Conservation (phyloP, 2,797 vertebrate species). For the Rhadinocentrus ornatus region DNA sequence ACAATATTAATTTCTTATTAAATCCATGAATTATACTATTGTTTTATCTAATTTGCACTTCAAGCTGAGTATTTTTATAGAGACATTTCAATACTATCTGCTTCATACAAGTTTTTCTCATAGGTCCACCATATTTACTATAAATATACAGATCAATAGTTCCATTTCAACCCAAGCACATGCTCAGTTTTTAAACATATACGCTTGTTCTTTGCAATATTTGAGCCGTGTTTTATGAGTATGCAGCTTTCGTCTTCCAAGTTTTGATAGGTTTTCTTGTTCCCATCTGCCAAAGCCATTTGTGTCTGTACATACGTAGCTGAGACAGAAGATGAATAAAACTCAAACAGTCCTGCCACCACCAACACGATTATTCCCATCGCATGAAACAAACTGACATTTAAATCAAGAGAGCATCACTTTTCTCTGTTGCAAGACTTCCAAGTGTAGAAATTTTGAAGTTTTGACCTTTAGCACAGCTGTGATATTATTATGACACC, state of each 20-base stretch:
- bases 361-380: slow-evolving; percentile 18
- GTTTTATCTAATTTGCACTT: too few relatives aligned
- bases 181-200: neutral
- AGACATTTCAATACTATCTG: too few relatives aligned
- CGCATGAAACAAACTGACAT: slow-evolving; percentile 37
- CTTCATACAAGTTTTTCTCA: too few relatives aligned
- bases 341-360: slow-evolving; percentile 21
- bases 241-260: slow-evolving; percentile 30
- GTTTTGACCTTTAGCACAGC: slow-evolving; percentile 31
- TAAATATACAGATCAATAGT: neutral
- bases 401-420: slow-evolving; percentile 34
- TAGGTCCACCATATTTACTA: too few relatives aligned
- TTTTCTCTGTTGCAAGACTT: slow-evolving; percentile 17
- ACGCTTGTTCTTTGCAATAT: neutral
- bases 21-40: too few relatives aligned
- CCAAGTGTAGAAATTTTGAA: slow-evolving; percentile 18
- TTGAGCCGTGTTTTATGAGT: slow-evolving; percentile 35
- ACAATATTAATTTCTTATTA: too few relatives aligned
- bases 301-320: slow-evolving; percentile 21
- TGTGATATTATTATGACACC: slow-evolving; percentile 5
- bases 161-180: neutral
- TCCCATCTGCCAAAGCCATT: slow-evolving; percentile 40
- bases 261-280: slow-evolving; percentile 49
- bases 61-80: too few relatives aligned
- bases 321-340: slow-evolving; percentile 33